Conservation (phyloP, 2,888 invertebrate species). For the Neoaliturus tenellus region DNA sequence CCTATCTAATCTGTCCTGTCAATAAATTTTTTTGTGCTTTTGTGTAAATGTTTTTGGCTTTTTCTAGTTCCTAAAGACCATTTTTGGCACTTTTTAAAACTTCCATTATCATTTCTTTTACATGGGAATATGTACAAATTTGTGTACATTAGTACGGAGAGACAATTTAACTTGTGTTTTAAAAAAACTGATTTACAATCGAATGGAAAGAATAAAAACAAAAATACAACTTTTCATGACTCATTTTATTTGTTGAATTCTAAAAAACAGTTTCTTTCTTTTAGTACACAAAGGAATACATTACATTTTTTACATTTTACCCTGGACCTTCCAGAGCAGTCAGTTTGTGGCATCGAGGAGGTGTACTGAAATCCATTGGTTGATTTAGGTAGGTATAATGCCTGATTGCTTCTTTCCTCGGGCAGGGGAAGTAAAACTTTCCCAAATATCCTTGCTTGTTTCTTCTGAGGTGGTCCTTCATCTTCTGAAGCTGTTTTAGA, state of each 20-base stretch:
- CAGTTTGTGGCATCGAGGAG: conserved; percentile 18
- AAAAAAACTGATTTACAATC: neutral
- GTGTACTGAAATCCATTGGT: conserved; percentile 31
- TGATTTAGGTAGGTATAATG: conserved; percentile 47
- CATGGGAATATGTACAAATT: neutral
- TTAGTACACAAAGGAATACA: conserved; percentile 29
- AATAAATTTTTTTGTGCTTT: no score
- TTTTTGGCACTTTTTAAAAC: no score
- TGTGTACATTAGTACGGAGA: neutral
- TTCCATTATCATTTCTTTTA: neutral
- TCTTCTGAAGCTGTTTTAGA: conserved; percentile 10
- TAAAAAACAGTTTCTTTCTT: conserved; percentile 50
- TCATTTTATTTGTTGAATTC: conserved; percentile 6
- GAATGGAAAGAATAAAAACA: neutral
- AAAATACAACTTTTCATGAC: neutral
- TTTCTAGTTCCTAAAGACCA: no score
- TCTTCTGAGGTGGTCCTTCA: conserved; percentile 37
- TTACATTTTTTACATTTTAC: neutral
- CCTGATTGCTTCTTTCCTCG: conserved; percentile 23
- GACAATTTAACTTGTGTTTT: neutral
- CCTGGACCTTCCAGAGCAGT: conserved; percentile 24
- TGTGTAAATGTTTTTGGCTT: no score
- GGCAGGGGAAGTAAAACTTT: conserved; percentile 30
- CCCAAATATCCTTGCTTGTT: conserved; percentile 17
- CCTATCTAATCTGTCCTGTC: no score